These are phyloP conservation scores for Axea sp. DNA, from an alignment of 2,888 invertebrate genomes.

Conservation along the genomic window DNA sequence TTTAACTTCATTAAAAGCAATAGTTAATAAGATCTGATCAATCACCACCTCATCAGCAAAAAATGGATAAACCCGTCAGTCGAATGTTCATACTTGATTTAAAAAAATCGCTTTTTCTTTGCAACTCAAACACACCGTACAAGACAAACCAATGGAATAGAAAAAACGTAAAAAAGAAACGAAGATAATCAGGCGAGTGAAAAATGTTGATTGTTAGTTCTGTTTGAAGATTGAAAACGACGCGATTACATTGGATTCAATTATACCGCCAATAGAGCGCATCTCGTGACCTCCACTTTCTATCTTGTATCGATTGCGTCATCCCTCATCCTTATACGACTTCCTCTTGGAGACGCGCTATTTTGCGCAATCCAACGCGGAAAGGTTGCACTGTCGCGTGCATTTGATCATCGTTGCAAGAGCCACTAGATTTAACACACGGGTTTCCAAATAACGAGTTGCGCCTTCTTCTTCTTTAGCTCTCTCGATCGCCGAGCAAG, in stretches of 20 bases:
- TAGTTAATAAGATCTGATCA: no score
- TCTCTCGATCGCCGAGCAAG: background rate
- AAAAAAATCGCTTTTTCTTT: no score
- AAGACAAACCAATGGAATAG: no score
- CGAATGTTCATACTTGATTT: no score
- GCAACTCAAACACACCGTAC: no score
- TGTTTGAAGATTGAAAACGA: constrained; percentile 22
- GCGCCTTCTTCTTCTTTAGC: background rate
- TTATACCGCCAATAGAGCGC: constrained; percentile 42
- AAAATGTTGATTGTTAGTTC: constrained; percentile 42
- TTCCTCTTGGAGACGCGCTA: constrained; percentile 41
- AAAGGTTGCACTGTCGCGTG: constrained; percentile 56
- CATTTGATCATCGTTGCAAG: constrained; percentile 36
- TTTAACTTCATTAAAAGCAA: no score
- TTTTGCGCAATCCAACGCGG: constrained; percentile 47
- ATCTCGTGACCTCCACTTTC: constrained; percentile 52
- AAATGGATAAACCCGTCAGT: no score
- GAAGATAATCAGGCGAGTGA: constrained; percentile 7
- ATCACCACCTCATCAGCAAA: no score
- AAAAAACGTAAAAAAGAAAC: background rate
- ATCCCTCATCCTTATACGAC: constrained; percentile 41
- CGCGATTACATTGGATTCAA: constrained; percentile 45
- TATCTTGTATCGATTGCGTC: constrained; percentile 51
- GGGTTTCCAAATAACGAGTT: constrained; percentile 9
- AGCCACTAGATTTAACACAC: constrained; percentile 23